Percentiles rank a stretch among this genome's conserved stretches.
These are phyloP conservation scores for Archips crataeganus DNA, from an alignment of 2,888 invertebrate species.

Conservation along the genomic window DNA sequence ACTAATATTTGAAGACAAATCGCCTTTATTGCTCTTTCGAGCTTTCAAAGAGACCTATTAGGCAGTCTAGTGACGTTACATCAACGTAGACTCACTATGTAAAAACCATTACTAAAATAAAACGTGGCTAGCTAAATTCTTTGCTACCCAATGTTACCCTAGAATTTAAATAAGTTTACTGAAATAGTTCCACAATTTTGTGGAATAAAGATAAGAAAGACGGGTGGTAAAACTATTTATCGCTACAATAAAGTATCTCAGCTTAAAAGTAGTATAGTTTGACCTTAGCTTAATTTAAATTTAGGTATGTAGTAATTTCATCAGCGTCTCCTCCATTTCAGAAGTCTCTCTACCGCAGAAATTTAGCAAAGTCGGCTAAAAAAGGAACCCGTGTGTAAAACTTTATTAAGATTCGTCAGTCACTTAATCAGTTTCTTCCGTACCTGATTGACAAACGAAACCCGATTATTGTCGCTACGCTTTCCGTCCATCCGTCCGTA, in stretches of 20 bases:
- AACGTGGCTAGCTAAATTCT: not conserved
- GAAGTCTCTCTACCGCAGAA: too few species aligned
- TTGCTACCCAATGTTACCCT: not conserved
- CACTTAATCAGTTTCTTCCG: too few species aligned
- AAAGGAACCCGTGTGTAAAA: too few species aligned
- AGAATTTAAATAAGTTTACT: not conserved
- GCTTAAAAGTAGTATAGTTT: not conserved
- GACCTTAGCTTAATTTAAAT: not conserved
- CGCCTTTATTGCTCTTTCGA: conserved; percentile 13
- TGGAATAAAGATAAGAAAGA: not conserved
- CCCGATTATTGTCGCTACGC: too few species aligned
- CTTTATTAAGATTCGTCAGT: too few species aligned
- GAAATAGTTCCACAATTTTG: conserved; percentile 13
- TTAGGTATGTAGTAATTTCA: not conserved
- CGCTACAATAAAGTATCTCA: not conserved
- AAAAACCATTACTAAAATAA: not conserved
- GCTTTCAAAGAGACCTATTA: conserved; percentile 20
- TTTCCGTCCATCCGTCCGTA: too few species aligned
- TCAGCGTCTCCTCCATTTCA: too few species aligned
- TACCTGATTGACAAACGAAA: too few species aligned
- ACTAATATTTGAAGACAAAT: conserved; percentile 21
- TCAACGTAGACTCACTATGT: conserved; percentile 14
- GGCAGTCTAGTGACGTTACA: conserved; percentile 16
- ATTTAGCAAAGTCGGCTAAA: too few species aligned
- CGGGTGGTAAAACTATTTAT: too few species aligned